phyloP scores from a whole-genome alignment of 1,140 invertebrate genomes.

The Pogonomyrmex californicus region DNA sequence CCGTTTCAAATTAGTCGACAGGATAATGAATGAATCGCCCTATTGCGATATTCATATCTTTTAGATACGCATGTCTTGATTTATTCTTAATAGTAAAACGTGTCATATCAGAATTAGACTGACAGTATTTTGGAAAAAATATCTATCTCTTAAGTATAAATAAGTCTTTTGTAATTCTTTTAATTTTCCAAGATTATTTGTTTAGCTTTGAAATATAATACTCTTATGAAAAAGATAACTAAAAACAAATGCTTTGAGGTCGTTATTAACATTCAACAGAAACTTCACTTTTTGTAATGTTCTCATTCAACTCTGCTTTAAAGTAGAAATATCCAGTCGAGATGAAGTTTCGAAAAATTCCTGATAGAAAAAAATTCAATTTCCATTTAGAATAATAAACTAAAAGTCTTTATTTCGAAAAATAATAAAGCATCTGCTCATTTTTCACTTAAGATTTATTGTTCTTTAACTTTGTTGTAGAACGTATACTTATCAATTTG shows the following conservation, averaged over 20 bases:
- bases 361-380: neutral
- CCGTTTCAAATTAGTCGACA: slow-evolving; percentile 3
- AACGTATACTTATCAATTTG: neutral
- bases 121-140: neutral
- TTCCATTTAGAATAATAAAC: neutral
- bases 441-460: neutral
- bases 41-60: slow-evolving; percentile 8
- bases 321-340: neutral
- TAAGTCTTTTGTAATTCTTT: neutral
- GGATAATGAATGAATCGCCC: slow-evolving; percentile 13
- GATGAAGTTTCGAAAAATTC: neutral
- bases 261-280: neutral
- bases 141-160: neutral
- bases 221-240: neutral
- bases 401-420: neutral
- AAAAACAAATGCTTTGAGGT: neutral
- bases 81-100: neutral
- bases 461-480: neutral
- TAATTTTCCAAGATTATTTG: neutral
- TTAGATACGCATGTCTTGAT: neutral
- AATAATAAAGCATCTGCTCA: neutral
- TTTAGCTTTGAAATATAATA: neutral
- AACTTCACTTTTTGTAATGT: neutral
- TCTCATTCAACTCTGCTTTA: neutral
- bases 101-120: neutral